phyloP scores from a whole-genome alignment of 2,797 vertebrate genomes.

The Malurus splendens region DNA sequence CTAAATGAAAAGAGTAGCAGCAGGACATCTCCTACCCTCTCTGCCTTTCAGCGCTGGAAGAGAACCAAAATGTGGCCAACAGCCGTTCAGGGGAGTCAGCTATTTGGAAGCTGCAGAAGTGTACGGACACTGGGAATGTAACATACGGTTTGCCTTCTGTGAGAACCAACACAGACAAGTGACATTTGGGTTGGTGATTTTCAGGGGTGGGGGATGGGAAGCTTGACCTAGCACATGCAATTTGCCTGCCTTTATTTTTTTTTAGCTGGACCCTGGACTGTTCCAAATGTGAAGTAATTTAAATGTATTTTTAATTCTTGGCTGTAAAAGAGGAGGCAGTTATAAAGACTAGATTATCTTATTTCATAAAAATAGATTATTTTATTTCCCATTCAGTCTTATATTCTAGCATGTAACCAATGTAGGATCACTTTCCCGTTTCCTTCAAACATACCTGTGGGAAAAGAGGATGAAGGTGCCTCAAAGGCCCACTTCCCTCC shows the following conservation, averaged over 20 bases:
- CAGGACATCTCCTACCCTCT: conserved; percentile 38
- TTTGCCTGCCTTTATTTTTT: background rate
- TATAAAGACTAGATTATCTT: background rate
- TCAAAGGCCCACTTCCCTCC: background rate
- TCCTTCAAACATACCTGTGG: background rate
- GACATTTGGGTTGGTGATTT: background rate
- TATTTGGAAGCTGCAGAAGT: conserved; percentile 4
- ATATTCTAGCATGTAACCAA: background rate
- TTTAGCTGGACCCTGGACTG: background rate
- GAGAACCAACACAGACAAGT: background rate
- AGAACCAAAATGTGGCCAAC: conserved; percentile 12
- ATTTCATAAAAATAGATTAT: background rate
- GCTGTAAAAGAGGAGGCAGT: background rate
- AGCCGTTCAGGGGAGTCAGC: background rate
- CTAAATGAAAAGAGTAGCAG: conserved; percentile 53
- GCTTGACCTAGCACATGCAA: background rate
- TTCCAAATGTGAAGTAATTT: background rate
- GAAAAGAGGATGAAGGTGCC: background rate
- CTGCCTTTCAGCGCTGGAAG: background rate
- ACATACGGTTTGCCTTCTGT: conserved; percentile 37
- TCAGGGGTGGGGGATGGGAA: background rate
- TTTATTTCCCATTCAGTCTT: background rate
- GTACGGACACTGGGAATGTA: background rate
- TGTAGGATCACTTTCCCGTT: background rate
- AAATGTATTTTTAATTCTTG: background rate